Base-by-base conservation (phyloP, 2,113 vertebrate species). In the Perca flavescens region DNA sequence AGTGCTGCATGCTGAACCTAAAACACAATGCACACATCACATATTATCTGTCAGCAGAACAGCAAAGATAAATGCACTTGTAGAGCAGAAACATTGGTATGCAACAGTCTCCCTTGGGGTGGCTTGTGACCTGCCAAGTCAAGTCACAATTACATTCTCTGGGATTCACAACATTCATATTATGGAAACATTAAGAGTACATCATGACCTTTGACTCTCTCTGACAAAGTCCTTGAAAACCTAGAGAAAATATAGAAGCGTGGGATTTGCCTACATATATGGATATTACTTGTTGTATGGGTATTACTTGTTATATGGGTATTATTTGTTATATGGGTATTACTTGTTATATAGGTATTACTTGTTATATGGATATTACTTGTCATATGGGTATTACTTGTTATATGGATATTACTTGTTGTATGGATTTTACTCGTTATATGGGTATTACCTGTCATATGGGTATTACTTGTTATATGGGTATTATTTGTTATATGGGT, bases 1-100 rank as follows among this genome's bases (percentile, higher is more conserved):
- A 85, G 88, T 80, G 82, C 83, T 80, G 85, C 94, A 94, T 94
- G 80, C 83, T 89, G 91, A 75, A 91, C 87, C 94, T 95, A 40
- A 63, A 91, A 93, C 57, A 82, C 54, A 87, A 58, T 54, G 7
- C 71, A 78, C 2, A 85, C 15, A 72, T 53, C 2, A 76, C 8
- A 83, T 22, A 40, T 17, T 4, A 61, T 43, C 40, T 65, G 56
- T 87, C 47, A 69, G 63, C 25, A 22, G 12, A 60, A 72, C 1
- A 65, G 25, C 66, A 77, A 63, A 67, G 17, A 50, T 36, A 15
- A 77, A 66, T 69, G 28, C 36, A 63, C 34, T 28, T 81, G 65
- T 34, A 46, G 22, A 58, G 40, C 57, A 49, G 58, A 70, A 3
- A n/a, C 66, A 64, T 40, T 66, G 67, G 64, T 19, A 64, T 73